phyloP scores from a whole-genome alignment of 2,888 invertebrate species.

The Agrochola litura region DNA sequence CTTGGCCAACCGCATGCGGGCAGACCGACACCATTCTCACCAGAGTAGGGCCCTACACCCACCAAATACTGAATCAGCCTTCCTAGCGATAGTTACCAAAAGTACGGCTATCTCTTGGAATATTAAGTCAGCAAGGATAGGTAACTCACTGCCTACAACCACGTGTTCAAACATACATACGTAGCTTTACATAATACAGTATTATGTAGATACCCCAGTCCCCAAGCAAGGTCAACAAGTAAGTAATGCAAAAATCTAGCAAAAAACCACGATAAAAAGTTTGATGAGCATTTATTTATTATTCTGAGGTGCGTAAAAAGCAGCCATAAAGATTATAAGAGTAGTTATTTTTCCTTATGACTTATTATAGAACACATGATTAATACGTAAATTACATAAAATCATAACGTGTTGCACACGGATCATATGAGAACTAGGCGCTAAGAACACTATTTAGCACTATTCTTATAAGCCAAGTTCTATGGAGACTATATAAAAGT shows the following conservation, averaged over 20 bases:
- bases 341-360: slow-evolving; percentile 10
- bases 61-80: not conserved
- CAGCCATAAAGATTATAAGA: not conserved
- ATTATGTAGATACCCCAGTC: slow-evolving; percentile 7
- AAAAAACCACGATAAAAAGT: slow-evolving; percentile 19
- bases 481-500: not conserved
- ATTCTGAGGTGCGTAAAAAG: slow-evolving; percentile 9
- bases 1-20: not conserved
- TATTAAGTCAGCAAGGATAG: not conserved
- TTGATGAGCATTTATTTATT: slow-evolving; percentile 27
- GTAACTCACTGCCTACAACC: too few relatives aligned
- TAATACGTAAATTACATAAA: not conserved
- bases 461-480: not conserved
- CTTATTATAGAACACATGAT: not conserved
- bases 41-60: not conserved
- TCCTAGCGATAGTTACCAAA: too few relatives aligned
- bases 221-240: slow-evolving; percentile 45
- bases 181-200: slow-evolving; percentile 1
- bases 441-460: slow-evolving; percentile 27
- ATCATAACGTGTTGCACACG: not conserved
- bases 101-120: not conserved
- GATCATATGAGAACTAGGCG: slow-evolving; percentile 3
- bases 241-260: slow-evolving; percentile 23
- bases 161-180: not conserved
- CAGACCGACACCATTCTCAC: not conserved